Conservation (phyloP, 2,113 vertebrate genomes). For the Cynoglossus semilaevis region DNA sequence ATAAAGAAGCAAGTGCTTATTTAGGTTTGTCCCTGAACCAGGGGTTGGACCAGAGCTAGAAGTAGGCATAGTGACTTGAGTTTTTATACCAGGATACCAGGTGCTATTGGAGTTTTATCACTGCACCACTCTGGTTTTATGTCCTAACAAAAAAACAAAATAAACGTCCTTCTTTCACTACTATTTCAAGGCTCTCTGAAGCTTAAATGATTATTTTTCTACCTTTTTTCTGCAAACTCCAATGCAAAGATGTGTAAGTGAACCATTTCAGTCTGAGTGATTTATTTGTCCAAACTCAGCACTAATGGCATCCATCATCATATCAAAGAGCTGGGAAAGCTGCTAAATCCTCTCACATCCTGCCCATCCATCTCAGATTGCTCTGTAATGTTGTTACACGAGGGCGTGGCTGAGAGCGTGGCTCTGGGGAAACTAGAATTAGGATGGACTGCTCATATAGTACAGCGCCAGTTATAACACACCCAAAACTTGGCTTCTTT, state of each 20-base stretch:
- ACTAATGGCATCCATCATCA: constrained; percentile 34
- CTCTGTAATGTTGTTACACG: constrained; percentile 47
- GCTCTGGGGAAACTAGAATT: constrained; percentile 31
- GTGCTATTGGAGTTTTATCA: no score
- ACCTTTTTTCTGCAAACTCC: neutral
- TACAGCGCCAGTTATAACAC: constrained; percentile 11
- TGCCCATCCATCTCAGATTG: constrained; percentile 40
- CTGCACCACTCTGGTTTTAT: no score
- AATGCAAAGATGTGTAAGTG: constrained; percentile 8
- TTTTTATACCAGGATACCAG: no score
- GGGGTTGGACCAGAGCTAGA: no score
- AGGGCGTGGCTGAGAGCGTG: constrained; percentile 49
- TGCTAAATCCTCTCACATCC: constrained; percentile 40
- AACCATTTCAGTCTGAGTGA: neutral
- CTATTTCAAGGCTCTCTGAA: no score
- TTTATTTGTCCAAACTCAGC: constrained; percentile 13
- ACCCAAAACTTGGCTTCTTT: constrained; percentile 9
- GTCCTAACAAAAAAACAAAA: no score
- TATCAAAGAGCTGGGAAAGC: constrained; percentile 34
- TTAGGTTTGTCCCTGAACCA: no score
- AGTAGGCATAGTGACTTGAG: no score
- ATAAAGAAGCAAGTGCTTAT: no score
- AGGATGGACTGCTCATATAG: constrained; percentile 25
- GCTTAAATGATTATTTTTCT: neutral
- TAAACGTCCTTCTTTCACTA: no score